A percentile compares a stretch with the other conserved stretches of the same genome.
These are phyloP conservation scores for Troides aeacus DNA, from an alignment of 2,888 invertebrate species.

Conservation along the genomic window DNA sequence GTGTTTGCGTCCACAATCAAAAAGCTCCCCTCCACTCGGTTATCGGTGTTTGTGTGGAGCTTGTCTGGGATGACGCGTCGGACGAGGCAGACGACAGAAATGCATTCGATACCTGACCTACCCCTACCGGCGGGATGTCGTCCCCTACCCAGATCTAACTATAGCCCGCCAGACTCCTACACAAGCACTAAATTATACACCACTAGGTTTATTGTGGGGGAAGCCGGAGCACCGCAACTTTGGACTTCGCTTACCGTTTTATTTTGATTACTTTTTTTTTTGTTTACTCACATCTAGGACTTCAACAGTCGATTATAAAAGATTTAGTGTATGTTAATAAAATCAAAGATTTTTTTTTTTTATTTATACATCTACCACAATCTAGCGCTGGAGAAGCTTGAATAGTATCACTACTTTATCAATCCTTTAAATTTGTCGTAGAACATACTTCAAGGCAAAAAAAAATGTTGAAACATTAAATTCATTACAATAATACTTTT, in stretches of 20 bases:
- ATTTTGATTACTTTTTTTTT: background rate
- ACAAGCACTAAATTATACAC: conserved; percentile 66
- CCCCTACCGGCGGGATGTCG: conserved; percentile 56
- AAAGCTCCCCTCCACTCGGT: conserved; percentile 27
- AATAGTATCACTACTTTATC: too few species aligned
- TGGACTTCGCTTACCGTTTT: conserved; percentile 41
- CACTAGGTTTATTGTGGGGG: conserved; percentile 60
- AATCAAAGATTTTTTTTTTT: too few species aligned
- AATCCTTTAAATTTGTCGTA: too few species aligned
- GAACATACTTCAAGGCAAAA: too few species aligned
- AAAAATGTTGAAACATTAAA: too few species aligned
- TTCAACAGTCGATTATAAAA: too few species aligned
- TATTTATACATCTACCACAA: too few species aligned
- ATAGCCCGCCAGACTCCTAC: conserved; percentile 49
- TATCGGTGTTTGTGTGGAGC: conserved; percentile 34
- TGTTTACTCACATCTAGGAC: background rate
- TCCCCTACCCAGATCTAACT: conserved; percentile 45
- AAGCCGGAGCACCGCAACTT: conserved; percentile 38
- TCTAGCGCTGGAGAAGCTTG: too few species aligned
- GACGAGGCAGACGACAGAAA: conserved; percentile 24
- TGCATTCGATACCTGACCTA: conserved; percentile 52
- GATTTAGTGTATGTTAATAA: too few species aligned
- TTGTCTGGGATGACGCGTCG: conserved; percentile 15
- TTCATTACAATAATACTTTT: too few species aligned
- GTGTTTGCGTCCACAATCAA: conserved; percentile 7